Base-by-base conservation (phyloP, 1,140 invertebrate genomes). In the Sinonovacula constricta region DNA sequence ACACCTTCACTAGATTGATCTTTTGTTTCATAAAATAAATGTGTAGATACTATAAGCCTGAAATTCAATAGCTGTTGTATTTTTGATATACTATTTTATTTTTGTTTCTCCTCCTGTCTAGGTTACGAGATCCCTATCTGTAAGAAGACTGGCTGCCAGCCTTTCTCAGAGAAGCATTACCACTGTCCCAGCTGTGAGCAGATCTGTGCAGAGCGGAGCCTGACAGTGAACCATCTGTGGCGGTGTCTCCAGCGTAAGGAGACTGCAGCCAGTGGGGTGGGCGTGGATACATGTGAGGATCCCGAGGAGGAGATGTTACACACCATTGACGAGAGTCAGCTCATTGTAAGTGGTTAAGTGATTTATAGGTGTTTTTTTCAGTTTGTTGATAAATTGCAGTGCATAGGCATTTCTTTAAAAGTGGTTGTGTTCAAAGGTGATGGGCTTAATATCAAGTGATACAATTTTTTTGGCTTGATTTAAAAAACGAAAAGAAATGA, bases 161-260 rank as follows among this genome's bases (percentile, higher is more conserved):
- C 39, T 7, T 36, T 18, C 24, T 30, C 31, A n/a, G 57, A 68
- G 22, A 68, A 78, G 26, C 78, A 80, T 34, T 80, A 80, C 45
- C 78, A 80, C 24, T 80, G 78, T 36, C 78, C 78, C n/a, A 54
- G 68, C 26, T 80, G 78, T 62, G 34, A 67, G 15, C 26, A 36
- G n/a, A 15, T 81, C 1, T 70, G 79, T 60, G 66, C 70, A 30
- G 57, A 75, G 24, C 14, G 79, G 24, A 81, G 79, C 57, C 66
- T 69, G 5, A 75, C 72, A 2, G 72, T 81, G 12, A 81, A 81
- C 31, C 79, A 81, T 66, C 18, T 81, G 24, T 81, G 79, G 79
- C 22, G 79, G 30, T 81, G 79, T 45, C 49, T 76, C 15, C 70
- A 81, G 62, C 56, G 62, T 4, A 69, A 78, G 36, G 31, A 28